Base-by-base conservation (phyloP, 2,888 invertebrate genomes). In the Ethmia dodecea region DNA sequence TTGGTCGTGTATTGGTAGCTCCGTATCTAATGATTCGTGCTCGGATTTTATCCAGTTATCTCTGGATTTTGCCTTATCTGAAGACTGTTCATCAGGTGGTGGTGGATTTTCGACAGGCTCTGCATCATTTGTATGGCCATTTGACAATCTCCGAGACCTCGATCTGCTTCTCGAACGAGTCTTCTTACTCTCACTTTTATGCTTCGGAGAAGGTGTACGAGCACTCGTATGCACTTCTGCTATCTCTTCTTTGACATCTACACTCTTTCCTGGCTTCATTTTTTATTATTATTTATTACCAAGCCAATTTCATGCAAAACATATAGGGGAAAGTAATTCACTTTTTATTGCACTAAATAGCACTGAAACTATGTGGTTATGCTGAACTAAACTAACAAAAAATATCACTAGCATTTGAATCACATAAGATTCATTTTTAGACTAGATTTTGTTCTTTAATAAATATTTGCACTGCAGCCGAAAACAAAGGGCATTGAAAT, bases 1-100 rank as follows among this genome's bases (percentile, higher is more conserved):
- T 60, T 87, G 86, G 37, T 86, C 86, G 46, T 89, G 90, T 24
- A 90, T 90, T 28, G 89, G 89, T 13, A 88, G 55, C 51, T 90
- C 89, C 1, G 81, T 79, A 43, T 89, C 89, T 11, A 89, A 66
- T 0, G 89, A 89, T 42, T 89, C 87, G 36, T 86, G 77, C 48
- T 86, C 86, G 0, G 87, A 84, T 43, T 81, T 77, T 15, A 79
- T 74, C 87, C 87, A 87, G 42, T 69, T 83, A 28, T 86, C 86
- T 5, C 80, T 60, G 0, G 55, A 31, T 53, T 80, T 86, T 1
- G 75, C 53, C 46, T 74, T 86, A 3, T 26, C 26, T 6, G 3
- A 10, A 1, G 54, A 5, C 13, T 60, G 49, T 31, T 71, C 70
- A 9, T 61, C 64, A 9, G 52, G 43, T 1, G 38, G 40, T 3